Base-by-base conservation (phyloP, 2,113 vertebrate genomes). In the Eidolon helvum region DNA sequence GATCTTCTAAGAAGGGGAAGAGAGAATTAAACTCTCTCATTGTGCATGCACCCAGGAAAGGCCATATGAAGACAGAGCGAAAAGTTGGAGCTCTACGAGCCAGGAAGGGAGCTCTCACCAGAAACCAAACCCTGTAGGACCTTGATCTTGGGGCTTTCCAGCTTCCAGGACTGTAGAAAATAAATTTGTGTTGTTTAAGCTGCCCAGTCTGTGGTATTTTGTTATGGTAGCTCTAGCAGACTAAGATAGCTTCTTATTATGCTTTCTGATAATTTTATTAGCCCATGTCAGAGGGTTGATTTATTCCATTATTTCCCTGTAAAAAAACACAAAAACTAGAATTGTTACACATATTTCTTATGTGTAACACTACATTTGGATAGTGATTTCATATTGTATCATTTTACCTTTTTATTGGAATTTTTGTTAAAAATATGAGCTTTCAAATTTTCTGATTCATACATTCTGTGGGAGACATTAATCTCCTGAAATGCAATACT, bases 401-500 rank as follows among this genome's bases (percentile, higher is more conserved):
- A 69, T 89, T 96, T 95, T 53, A 65, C 1, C 21, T 86, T 91
- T 89, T 63, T 71, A 79, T 84, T 80, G 30, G 14, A 79, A 80
- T 87, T 82, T 68, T 82, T 90, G 14, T 86, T 9, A 11, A 94
- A 78, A 80, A 79, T 4, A 61, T 11, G 45, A 97, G 7, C 16
- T 55, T 87, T 87, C 14, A 90, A 24, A 53, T 82, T 57, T 94
- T 75, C 21, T 82, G 19, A 21, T 86, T 91, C 74, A 40, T 57
- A 11, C 24, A 66, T 84, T 71, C 33, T 69, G 26, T 87, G 35
- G 45, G 22, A 75, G 22, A 50, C 19, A 38, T 43, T n/a, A 59
- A 18, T 91, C 30, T 79, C 18, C 19, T 55, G 0, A 30, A 89
- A 91, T 53, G n/a, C 18, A 53, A 16, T 38, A 7, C 35, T 59